These are phyloP conservation scores for Oreonectes daqikongensis DNA, from an alignment of 2,797 vertebrate species.

Conservation along the genomic window DNA sequence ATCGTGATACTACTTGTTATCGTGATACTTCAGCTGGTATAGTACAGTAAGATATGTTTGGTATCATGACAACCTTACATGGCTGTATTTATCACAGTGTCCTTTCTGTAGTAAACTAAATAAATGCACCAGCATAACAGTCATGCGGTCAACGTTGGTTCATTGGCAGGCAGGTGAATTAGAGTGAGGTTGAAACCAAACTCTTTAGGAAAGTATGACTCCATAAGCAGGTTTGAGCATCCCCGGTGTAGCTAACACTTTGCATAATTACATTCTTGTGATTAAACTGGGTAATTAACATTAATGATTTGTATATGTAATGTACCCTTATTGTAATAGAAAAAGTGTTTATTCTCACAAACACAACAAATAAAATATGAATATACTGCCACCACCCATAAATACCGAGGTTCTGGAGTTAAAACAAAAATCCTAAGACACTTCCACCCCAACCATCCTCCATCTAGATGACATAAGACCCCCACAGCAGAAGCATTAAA, in stretches of 20 bases:
- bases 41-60: no score
- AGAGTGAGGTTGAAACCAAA: not conserved
- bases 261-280: constrained; percentile 32
- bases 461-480: constrained; percentile 20
- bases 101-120: no score
- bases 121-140: no score
- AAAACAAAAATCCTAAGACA: not conserved
- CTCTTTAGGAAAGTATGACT: not conserved
- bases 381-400: not conserved
- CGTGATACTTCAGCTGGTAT: no score
- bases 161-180: not conserved
- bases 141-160: no score
- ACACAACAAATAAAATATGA: constrained; percentile 7
- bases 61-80: no score
- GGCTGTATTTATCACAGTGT: no score
- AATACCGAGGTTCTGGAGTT: constrained; percentile 3
- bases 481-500: constrained; percentile 12
- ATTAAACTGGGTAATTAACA: constrained; percentile 35
- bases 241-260: not conserved
- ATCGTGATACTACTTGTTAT: no score
- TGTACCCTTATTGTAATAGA: constrained; percentile 9
- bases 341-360: not conserved
- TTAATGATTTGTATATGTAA: constrained; percentile 19
- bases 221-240: not conserved
- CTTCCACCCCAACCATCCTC: not conserved